Evolutionary conservation across 2,113 vertebrate genomes (phyloP).

Genomic region (Scopus umbretta): DNA sequence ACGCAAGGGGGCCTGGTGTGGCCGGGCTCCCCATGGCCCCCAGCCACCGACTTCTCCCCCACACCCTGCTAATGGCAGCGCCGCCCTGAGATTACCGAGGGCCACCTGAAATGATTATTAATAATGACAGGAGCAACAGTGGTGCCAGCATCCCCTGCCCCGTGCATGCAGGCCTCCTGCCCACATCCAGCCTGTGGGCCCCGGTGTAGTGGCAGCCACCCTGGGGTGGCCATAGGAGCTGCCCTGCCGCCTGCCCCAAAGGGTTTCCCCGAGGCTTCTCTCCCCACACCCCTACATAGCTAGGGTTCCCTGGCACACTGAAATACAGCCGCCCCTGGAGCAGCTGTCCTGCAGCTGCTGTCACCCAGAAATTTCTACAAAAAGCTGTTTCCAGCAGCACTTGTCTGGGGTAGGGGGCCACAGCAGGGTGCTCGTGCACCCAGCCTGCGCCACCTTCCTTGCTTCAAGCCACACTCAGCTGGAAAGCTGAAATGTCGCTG

Average conservation of each 20-base stretch:
- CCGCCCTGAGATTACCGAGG: not conserved
- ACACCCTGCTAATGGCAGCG: not conserved
- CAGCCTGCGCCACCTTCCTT: not conserved
- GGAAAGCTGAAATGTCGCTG: not conserved
- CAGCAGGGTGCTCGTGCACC: not conserved
- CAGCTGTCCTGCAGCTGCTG: not conserved
- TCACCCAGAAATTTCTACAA: not conserved
- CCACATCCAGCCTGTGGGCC: not conserved
- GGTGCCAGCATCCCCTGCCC: fast-evolving
- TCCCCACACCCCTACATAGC: not conserved
- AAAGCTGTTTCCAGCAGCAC: not conserved
- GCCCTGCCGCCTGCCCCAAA: fast-evolving
- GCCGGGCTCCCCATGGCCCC: not conserved
- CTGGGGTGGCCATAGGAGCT: fast-evolving
- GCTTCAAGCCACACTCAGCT: not conserved
- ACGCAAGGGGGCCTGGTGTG: not conserved
- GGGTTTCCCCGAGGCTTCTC: not conserved
- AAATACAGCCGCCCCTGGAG: not conserved
- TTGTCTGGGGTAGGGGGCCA: not conserved
- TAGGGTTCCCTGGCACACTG: not conserved
- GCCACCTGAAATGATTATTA: not conserved
- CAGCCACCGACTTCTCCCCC: fast-evolving
- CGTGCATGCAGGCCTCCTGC: fast-evolving
- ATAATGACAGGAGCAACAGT: not conserved
- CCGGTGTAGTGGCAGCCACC: fast-evolving